phyloP scores from a whole-genome alignment of 2,888 invertebrate species.

The Pogonocherus hispidulus region DNA sequence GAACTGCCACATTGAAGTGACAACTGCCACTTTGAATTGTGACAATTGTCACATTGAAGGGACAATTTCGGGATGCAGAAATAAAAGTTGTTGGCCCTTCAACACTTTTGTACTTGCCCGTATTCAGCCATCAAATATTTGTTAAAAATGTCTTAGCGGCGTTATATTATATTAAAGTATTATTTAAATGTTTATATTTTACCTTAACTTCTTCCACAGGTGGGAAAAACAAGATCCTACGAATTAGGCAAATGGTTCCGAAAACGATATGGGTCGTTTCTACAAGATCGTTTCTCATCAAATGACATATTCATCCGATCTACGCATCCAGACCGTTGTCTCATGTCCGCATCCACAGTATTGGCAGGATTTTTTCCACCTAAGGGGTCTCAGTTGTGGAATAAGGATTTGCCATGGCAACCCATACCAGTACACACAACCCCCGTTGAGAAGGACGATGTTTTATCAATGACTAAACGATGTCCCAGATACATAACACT shows the following conservation, averaged over 20 bases:
- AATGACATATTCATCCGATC: slow-evolving; percentile 76
- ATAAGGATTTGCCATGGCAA: slow-evolving; percentile 77
- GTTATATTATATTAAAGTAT: no score
- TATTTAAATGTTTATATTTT: no score
- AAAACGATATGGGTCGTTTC: slow-evolving; percentile 77
- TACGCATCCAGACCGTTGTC: slow-evolving; percentile 89
- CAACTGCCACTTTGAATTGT: no score
- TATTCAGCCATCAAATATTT: no score
- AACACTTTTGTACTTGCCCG: no score
- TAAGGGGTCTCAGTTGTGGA: slow-evolving; percentile 73
- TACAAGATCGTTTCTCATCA: slow-evolving; percentile 71
- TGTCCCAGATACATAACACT: slow-evolving; percentile 79
- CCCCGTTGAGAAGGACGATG: slow-evolving; percentile 74
- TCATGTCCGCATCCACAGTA: slow-evolving; percentile 89
- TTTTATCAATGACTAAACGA: slow-evolving; percentile 74
- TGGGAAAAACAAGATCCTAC: slow-evolving; percentile 80
- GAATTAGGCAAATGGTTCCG: slow-evolving; percentile 83
- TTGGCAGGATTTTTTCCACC: slow-evolving; percentile 85
- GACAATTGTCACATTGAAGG: no score
- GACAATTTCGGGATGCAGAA: no score
- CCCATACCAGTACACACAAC: slow-evolving; percentile 83
- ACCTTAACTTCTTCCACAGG: not conserved
- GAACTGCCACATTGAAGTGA: no score
- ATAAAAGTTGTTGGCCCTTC: no score
- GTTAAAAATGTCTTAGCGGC: no score